A percentile compares a stretch with the other conserved stretches of the same genome.
Conservation (phyloP, 2,888 invertebrate genomes). For the Lepetodrilus schrolli region DNA sequence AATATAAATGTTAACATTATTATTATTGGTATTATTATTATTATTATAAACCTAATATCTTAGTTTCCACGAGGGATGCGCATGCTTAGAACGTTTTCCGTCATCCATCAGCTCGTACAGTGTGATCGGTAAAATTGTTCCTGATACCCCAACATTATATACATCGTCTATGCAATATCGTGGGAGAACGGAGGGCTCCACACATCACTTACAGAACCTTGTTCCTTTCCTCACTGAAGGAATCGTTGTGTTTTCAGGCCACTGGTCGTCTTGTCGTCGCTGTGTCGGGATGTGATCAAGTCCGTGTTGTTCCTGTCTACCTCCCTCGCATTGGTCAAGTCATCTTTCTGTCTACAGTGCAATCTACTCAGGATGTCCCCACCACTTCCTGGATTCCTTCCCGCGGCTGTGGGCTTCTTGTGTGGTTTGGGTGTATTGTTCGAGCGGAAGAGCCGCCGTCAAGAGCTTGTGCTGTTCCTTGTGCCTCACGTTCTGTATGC, state of each 20-base stretch:
- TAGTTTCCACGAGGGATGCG: too few relatives aligned
- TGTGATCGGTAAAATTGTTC: too few relatives aligned
- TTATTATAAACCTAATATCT: too few relatives aligned
- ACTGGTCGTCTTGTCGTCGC: constrained; percentile 42
- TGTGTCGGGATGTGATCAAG: constrained; percentile 55
- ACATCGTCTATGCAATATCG: too few relatives aligned
- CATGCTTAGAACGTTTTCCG: too few relatives aligned
- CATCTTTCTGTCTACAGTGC: constrained; percentile 59
- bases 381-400: constrained; percentile 56
- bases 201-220: too few relatives aligned
- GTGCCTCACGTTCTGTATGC: constrained; percentile 61
- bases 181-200: too few relatives aligned
- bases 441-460: constrained; percentile 55
- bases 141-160: too few relatives aligned
- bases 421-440: constrained; percentile 55
- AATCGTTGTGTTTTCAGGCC: constrained; percentile 54
- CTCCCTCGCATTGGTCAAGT: constrained; percentile 62
- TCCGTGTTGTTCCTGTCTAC: constrained; percentile 61
- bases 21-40: too few relatives aligned
- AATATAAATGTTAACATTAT: too few relatives aligned
- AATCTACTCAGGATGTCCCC: constrained; percentile 52
- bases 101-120: too few relatives aligned
- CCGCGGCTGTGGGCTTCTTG: constrained; percentile 49
- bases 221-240: too few relatives aligned
- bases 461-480: constrained; percentile 60